A percentile compares a stretch with the other conserved stretches of the same genome.
phyloP scores from a whole-genome alignment of 1,140 invertebrate species.

The Chionoecetes opilio region DNA sequence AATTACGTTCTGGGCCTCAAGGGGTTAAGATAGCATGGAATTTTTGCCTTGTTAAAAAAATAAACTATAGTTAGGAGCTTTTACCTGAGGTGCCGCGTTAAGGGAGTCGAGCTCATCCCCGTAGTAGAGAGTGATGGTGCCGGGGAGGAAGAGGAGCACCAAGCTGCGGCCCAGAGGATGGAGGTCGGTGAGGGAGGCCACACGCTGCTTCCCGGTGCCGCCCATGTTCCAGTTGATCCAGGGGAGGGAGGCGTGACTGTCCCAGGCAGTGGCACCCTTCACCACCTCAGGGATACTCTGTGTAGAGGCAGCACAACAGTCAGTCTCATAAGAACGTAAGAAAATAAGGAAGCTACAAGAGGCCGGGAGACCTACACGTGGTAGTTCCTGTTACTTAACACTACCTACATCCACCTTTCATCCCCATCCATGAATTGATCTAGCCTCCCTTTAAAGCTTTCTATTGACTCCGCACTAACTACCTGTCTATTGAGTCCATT shows the following conservation, averaged over 20 bases:
- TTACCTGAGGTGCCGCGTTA: slow-evolving; percentile 33
- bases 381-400: too few relatives aligned
- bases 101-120: slow-evolving; percentile 89
- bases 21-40: too few relatives aligned
- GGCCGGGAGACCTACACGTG: too few relatives aligned
- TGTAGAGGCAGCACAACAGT: background rate
- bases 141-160: slow-evolving; percentile 90
- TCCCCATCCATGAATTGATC: too few relatives aligned
- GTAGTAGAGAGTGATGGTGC: slow-evolving; percentile 92
- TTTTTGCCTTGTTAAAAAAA: too few relatives aligned
- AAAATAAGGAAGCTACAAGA: too few relatives aligned
- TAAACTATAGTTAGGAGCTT: too few relatives aligned
- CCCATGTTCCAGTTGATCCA: slow-evolving; percentile 90
- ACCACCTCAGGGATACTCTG: slow-evolving; percentile 49
- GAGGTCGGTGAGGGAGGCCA: slow-evolving; percentile 82
- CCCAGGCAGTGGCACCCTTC: slow-evolving; percentile 86
- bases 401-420: too few relatives aligned
- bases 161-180: slow-evolving; percentile 84
- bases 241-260: slow-evolving; percentile 83
- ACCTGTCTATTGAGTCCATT: too few relatives aligned
- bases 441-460: too few relatives aligned
- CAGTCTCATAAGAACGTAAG: background rate
- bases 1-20: too few relatives aligned
- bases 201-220: slow-evolving; percentile 86
- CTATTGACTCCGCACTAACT: too few relatives aligned